Evolutionary conservation across 2,797 vertebrate species (phyloP).

Genomic region (Chelonia mydas): DNA sequence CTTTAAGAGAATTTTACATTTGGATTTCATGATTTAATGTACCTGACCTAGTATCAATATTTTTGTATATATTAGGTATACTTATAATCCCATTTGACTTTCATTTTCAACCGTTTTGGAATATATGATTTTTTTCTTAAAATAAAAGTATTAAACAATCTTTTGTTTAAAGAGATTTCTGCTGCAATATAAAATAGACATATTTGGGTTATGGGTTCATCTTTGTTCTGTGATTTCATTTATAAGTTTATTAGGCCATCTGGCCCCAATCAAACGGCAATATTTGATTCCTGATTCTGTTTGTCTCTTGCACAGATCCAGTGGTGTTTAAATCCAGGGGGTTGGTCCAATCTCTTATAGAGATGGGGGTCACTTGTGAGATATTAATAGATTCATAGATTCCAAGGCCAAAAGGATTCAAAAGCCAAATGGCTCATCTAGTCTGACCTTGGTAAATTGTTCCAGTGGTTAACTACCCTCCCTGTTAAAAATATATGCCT

Average conservation of each 20-base stretch:
- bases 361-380: neutral
- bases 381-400: neutral
- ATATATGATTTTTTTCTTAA: neutral
- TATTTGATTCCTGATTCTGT: neutral
- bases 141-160: neutral
- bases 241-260: neutral
- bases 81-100: neutral
- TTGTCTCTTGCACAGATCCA: neutral
- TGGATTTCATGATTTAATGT: neutral
- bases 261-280: neutral
- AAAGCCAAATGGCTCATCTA: neutral
- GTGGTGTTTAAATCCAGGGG: neutral
- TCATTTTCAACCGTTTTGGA: neutral
- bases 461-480: neutral
- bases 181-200: neutral
- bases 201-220: neutral
- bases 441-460: neutral
- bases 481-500: neutral
- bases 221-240: neutral
- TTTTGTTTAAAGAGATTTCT: neutral
- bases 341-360: neutral
- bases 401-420: neutral
- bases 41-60: neutral
- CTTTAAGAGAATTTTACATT: neutral
- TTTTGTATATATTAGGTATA: neutral